phyloP scores from a whole-genome alignment of 2,797 vertebrate genomes.

The Okamejei kenojei region DNA sequence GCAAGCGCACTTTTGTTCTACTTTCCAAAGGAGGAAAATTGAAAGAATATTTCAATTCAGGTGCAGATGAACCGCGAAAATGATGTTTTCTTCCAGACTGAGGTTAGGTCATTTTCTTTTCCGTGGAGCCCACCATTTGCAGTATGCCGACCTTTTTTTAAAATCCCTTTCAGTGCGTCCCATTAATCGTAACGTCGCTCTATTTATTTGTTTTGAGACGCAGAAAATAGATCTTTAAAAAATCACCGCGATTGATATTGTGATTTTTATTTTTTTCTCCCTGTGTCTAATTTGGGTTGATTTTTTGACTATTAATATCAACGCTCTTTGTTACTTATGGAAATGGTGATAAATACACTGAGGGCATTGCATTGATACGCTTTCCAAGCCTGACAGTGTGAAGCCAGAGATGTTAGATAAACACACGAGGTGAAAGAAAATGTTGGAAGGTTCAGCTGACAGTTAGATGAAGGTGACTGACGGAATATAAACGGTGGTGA shows the following conservation, averaged over 20 bases:
- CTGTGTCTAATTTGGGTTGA: not conserved
- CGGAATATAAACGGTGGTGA: not conserved
- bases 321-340: too few species aligned
- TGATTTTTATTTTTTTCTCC: too few species aligned
- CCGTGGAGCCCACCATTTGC: not conserved
- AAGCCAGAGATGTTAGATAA: not conserved
- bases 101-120: constrained; percentile 6
- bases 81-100: constrained; percentile 7
- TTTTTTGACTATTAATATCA: too few species aligned
- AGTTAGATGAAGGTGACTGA: not conserved
- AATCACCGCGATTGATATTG: not conserved
- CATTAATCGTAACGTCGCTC: not conserved
- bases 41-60: constrained; percentile 37
- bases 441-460: not conserved
- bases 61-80: constrained; percentile 16
- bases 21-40: constrained; percentile 28
- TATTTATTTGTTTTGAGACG: not conserved
- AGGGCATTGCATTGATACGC: not conserved
- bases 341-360: not conserved
- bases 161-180: not conserved
- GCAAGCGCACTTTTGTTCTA: constrained; percentile 53
- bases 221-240: not conserved
- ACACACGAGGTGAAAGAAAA: not conserved
- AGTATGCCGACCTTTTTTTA: not conserved
- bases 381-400: not conserved